A percentile compares a stretch with the other conserved stretches of the same genome.
These are phyloP conservation scores for Pyrrhia umbra DNA, from an alignment of 2,888 invertebrate species.

Conservation along the genomic window DNA sequence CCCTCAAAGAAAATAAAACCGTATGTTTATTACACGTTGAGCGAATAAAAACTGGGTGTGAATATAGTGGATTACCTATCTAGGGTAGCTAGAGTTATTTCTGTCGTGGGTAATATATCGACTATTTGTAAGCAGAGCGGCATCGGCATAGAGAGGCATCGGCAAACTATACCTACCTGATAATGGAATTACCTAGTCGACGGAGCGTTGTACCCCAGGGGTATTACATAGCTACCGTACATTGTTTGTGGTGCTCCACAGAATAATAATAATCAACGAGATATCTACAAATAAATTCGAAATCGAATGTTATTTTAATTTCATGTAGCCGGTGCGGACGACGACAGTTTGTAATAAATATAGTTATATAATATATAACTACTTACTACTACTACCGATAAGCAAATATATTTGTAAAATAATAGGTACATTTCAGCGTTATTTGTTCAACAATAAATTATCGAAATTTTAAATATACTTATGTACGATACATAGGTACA, in stretches of 20 bases:
- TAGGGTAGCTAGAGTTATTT: slow-evolving; percentile 42
- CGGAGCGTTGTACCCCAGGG: slow-evolving; percentile 33
- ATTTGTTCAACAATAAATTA: too few relatives aligned
- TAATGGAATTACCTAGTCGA: slow-evolving; percentile 40
- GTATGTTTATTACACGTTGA: slow-evolving; percentile 35
- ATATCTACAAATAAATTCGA: slow-evolving; percentile 1
- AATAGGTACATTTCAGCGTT: too few relatives aligned
- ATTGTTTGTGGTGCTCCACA: slow-evolving; percentile 33
- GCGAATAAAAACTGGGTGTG: slow-evolving; percentile 40
- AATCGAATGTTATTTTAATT: not conserved
- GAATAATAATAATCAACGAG: slow-evolving; percentile 26
- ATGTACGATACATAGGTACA: too few relatives aligned
- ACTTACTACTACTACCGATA: too few relatives aligned
- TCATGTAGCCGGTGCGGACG: not conserved
- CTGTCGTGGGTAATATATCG: slow-evolving; percentile 16
- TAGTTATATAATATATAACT: too few relatives aligned
- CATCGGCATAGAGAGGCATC: not conserved
- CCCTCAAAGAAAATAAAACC: slow-evolving; percentile 39
- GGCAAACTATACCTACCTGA: not conserved
- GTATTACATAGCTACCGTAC: slow-evolving; percentile 26
- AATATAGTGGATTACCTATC: slow-evolving; percentile 35
- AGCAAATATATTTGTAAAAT: too few relatives aligned
- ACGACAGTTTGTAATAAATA: too few relatives aligned
- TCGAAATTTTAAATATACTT: too few relatives aligned
- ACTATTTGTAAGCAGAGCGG: slow-evolving; percentile 27